Conservation (phyloP, 2,797 vertebrate genomes). For the Pteronotus mesoamericanus region DNA sequence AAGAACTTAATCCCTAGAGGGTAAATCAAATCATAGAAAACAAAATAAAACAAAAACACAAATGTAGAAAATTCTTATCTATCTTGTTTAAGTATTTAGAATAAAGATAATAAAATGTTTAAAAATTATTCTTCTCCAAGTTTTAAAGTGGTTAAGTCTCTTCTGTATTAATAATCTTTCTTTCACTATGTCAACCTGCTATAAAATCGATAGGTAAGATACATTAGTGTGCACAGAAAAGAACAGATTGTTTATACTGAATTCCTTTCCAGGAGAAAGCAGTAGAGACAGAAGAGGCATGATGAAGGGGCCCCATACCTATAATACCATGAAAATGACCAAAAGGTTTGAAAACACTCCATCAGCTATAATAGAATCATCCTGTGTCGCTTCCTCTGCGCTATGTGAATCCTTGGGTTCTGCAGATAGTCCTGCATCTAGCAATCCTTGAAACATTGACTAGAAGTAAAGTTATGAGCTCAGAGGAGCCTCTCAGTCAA, state of each 20-base stretch:
- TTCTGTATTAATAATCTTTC: not conserved
- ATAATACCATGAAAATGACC: not conserved
- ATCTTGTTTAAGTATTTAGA: not conserved
- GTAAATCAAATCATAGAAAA: not conserved
- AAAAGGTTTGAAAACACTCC: not conserved
- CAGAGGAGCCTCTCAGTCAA: not conserved
- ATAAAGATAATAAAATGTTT: not conserved
- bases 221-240: not conserved
- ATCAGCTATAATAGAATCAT: not conserved
- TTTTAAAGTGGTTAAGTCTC: not conserved
- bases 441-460: not conserved
- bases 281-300: not conserved
- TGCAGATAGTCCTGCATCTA: not conserved
- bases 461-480: conserved; percentile 5
- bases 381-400: not conserved
- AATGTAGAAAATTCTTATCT: not conserved
- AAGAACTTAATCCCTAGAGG: not conserved
- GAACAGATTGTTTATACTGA: not conserved
- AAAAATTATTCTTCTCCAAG: not conserved
- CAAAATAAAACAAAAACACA: not conserved
- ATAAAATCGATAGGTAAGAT: not conserved
- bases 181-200: not conserved
- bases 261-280: not conserved
- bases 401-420: not conserved
- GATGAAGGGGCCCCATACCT: not conserved